Percentiles rank a stretch among this genome's conserved stretches.
phyloP scores from a whole-genome alignment of 1,140 invertebrate genomes.

The Pteromalus puparum region DNA sequence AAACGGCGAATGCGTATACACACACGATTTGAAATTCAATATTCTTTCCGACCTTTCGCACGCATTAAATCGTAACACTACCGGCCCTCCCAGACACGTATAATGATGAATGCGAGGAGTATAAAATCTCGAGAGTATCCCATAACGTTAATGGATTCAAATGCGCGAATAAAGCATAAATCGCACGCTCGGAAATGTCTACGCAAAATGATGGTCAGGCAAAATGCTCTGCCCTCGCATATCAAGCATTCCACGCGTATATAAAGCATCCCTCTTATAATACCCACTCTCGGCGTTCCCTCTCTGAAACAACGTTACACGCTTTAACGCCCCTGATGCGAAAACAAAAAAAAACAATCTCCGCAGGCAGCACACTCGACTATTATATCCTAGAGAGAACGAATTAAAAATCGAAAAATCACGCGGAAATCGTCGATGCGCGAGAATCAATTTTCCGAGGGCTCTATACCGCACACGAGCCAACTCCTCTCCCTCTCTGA shows the following conservation, averaged over 20 bases:
- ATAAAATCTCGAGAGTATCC: neutral
- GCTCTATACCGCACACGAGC: neutral
- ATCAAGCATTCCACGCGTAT: too few relatives aligned
- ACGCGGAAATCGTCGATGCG: too few relatives aligned
- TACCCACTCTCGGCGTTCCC: too few relatives aligned
- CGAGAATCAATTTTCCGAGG: neutral
- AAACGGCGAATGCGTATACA: too few relatives aligned
- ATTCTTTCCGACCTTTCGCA: too few relatives aligned
- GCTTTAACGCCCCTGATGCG: too few relatives aligned
- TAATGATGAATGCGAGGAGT: neutral
- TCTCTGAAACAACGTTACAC: too few relatives aligned
- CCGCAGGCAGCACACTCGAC: too few relatives aligned
- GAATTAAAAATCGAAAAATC: conserved; percentile 5
- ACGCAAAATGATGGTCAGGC: neutral
- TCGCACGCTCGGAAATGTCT: neutral
- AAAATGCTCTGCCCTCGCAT: neutral
- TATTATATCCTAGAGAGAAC: neutral
- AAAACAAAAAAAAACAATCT: neutral
- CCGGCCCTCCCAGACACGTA: too few relatives aligned
- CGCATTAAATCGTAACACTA: too few relatives aligned
- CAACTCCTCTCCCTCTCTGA: neutral
- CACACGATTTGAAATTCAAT: too few relatives aligned
- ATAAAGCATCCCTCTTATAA: too few relatives aligned
- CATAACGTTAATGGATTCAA: neutral
- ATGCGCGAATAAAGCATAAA: neutral